phyloP scores from a whole-genome alignment of 2,797 vertebrate genomes.

The Mallotus villosus region DNA sequence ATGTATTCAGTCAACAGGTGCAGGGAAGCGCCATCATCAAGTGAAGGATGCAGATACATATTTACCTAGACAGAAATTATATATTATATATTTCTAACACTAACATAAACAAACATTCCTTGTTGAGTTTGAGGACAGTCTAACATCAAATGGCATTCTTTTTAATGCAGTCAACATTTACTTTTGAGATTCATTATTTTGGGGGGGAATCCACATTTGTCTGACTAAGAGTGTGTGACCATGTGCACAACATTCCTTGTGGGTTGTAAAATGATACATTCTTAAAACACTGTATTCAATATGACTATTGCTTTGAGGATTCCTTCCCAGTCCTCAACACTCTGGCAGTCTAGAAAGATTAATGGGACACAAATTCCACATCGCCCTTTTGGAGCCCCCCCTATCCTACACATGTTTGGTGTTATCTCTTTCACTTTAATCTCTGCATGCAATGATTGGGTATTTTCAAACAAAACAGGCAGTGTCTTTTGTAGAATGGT shows the following conservation, averaged over 20 bases:
- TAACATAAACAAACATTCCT: not conserved
- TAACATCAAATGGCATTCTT: not conserved
- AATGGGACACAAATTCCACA: not conserved
- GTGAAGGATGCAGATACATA: not conserved
- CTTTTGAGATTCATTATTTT: too few relatives aligned
- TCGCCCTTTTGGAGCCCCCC: not conserved
- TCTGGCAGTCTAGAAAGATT: not conserved
- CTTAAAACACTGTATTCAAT: not conserved
- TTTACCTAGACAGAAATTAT: not conserved
- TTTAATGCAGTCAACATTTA: too few relatives aligned
- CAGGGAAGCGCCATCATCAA: slow-evolving; percentile 1
- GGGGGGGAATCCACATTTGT: too few relatives aligned
- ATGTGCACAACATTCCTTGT: not conserved
- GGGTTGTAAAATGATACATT: not conserved
- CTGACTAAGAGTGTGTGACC: too few relatives aligned
- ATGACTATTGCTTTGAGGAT: not conserved
- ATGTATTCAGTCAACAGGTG: slow-evolving; percentile 40
- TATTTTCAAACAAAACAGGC: slow-evolving; percentile 16
- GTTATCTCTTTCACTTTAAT: not conserved
- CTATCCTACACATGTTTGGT: not conserved
- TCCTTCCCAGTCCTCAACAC: not conserved
- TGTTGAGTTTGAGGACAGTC: not conserved
- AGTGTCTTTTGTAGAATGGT: slow-evolving; percentile 27
- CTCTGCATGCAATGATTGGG: not conserved
- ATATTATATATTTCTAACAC: not conserved